Base-by-base conservation (phyloP, 1,140 invertebrate species). In the Drosophila micromelanica region DNA sequence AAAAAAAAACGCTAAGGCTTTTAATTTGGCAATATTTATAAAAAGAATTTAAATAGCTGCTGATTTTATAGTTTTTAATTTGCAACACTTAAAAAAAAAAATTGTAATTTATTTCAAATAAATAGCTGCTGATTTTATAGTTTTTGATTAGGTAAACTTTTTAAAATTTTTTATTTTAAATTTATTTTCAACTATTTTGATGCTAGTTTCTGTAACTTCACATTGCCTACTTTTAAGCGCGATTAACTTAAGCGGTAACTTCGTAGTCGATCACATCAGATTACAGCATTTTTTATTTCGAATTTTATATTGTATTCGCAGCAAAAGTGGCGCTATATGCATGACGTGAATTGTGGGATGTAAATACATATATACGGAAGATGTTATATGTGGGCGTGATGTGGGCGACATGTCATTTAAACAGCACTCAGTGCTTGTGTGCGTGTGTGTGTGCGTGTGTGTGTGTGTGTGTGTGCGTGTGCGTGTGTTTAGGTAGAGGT, bases 321-420 rank as follows among this genome's bases (percentile, higher is more conserved):
- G 43, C 46, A 27, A 55, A 63, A 87, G 78, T 86, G 81, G 81
- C 82, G 81, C 81, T 87, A 86, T 72, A 46, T 87, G 46, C 45
- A 80, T 86, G 81, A 85, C 64, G 57, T 86, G 78, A 64, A 63
- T 68, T 67, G 73, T 85, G 55, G 52, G 46, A 46, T 43, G 63
- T 51, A 51, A 51, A 51, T 37, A 52, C 23, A 27, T 63, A 48
- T 35, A 42, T 42, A 64, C 49, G 61, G 61, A 43, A 64, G 68
- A 64, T 64, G 45, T 55, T 37, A 9, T n/a, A 40, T 32, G 60
- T 65, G 42, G 59, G 61, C 61, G 61, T 46, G 42, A 52, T 55
- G 45, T 46, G 40, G 57, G 64, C 60, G 37, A 35, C 32, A 51
- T 67, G 49, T 49, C 49, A 43, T 37, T 67, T 76, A 37, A 65